These are phyloP conservation scores for Lindbergichthys nudifrons DNA, from an alignment of 2,797 vertebrate species.

Conservation along the genomic window DNA sequence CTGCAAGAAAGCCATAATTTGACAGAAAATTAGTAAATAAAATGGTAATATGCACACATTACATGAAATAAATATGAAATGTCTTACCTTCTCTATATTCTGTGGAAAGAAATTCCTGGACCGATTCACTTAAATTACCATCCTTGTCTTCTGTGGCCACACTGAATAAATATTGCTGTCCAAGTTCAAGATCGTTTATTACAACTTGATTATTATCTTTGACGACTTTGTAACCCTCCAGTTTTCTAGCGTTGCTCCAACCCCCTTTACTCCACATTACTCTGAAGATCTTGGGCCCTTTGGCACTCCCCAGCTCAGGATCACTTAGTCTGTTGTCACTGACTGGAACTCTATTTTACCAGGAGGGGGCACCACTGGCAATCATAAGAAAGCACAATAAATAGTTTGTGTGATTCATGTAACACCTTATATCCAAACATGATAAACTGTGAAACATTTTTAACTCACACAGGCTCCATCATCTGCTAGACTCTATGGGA, in stretches of 20 bases:
- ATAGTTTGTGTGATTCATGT: background rate
- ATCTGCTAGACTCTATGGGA: too few relatives aligned
- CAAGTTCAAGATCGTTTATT: conserved; percentile 40
- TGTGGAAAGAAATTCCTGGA: conserved; percentile 17
- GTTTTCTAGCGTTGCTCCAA: background rate
- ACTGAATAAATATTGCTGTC: conserved; percentile 33
- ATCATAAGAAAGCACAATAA: conserved; percentile 10
- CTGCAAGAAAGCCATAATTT: conserved; percentile 24
- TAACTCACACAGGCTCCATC: too few relatives aligned
- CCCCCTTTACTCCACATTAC: conserved; percentile 24
- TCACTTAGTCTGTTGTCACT: conserved; percentile 29
- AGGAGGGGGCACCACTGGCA: conserved; percentile 61
- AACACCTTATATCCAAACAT: background rate
- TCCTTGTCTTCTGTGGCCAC: conserved; percentile 38
- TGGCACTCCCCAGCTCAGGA: conserved; percentile 1
- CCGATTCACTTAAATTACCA: conserved; percentile 28
- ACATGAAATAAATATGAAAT: background rate
- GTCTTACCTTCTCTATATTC: background rate
- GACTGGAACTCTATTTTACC: conserved; percentile 41
- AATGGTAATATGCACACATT: background rate
- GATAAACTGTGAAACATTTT: background rate
- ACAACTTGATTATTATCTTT: conserved; percentile 18
- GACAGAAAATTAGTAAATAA: background rate
- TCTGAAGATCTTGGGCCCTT: conserved; percentile 11
- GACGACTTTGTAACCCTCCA: background rate